These are phyloP conservation scores for Nysson spinosus DNA, from an alignment of 2,888 invertebrate species.

Conservation along the genomic window DNA sequence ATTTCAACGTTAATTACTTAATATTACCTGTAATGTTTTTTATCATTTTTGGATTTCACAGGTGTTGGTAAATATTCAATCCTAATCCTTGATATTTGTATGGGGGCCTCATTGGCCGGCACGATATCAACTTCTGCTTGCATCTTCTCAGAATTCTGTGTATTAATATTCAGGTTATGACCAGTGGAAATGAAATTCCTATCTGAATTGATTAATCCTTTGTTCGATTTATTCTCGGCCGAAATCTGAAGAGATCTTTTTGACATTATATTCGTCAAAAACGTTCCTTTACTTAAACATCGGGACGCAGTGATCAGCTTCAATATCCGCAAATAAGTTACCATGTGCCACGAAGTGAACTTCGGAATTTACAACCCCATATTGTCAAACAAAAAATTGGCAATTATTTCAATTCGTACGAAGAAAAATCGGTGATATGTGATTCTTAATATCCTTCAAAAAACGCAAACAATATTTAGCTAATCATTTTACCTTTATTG, in stretches of 20 bases:
- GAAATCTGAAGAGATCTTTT: constrained; percentile 52
- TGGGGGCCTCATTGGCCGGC: not conserved
- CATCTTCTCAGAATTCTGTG: constrained; percentile 5
- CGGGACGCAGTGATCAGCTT: not conserved
- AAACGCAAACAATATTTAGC: too few species aligned
- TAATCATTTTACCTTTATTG: too few species aligned
- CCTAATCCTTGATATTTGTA: constrained; percentile 29
- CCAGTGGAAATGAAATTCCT: not conserved
- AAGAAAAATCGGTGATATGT: too few species aligned
- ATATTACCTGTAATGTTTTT: constrained; percentile 85
- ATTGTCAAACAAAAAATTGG: too few species aligned
- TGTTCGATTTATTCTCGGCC: constrained; percentile 45
- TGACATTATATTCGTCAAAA: constrained; percentile 56
- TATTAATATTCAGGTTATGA: constrained; percentile 15
- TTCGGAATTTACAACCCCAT: not conserved
- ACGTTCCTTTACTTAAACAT: not conserved
- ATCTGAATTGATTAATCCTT: not conserved
- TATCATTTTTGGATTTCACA: constrained; percentile 86
- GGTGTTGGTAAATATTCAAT: constrained; percentile 78
- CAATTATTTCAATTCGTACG: too few species aligned
- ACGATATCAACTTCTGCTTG: not conserved
- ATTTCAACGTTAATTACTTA: not conserved
- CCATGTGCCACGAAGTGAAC: constrained; percentile 6
- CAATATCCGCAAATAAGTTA: constrained; percentile 1
- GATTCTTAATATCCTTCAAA: too few species aligned